Evolutionary conservation across 2,113 vertebrate species (phyloP).

Genomic region (Caranx melampygus): DNA sequence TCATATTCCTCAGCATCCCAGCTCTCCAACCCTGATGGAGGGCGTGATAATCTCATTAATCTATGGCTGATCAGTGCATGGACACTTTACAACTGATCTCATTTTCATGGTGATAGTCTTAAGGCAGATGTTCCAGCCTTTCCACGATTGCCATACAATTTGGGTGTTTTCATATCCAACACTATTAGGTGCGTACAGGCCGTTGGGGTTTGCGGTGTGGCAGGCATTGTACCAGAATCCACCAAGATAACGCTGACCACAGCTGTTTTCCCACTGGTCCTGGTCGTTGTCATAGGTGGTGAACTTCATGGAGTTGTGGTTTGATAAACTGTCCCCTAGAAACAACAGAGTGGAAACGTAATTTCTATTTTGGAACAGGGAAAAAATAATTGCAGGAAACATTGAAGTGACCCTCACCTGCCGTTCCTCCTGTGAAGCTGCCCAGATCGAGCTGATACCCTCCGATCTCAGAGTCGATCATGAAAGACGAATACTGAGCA

Average conservation of each 20-base stretch:
- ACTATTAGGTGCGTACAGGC: conserved; percentile 26
- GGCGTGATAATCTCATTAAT: neutral
- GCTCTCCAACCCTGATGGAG: neutral
- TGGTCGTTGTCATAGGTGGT: conserved; percentile 87
- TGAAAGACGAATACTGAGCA: conserved; percentile 79
- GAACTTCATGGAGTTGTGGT: conserved; percentile 84
- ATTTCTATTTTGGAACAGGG: too few species aligned
- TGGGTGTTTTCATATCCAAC: neutral
- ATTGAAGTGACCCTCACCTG: conserved; percentile 40
- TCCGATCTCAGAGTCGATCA: conserved; percentile 71
- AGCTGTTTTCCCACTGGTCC: conserved; percentile 74
- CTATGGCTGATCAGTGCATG: neutral
- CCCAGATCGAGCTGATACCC: conserved; percentile 61
- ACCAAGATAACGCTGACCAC: conserved; percentile 76
- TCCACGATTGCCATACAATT: conserved; percentile 44
- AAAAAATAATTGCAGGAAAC: too few species aligned
- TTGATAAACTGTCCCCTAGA: conserved; percentile 81
- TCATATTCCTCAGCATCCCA: neutral
- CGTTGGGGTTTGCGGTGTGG: conserved; percentile 81
- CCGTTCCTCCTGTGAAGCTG: conserved; percentile 15
- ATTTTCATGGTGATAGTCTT: conserved; percentile 68
- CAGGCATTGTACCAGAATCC: conserved; percentile 86
- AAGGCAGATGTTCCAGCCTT: conserved; percentile 37
- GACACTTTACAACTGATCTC: conserved; percentile 11
- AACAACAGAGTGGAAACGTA: neutral